Evolutionary conservation across 2,113 vertebrate species (phyloP).

Genomic region (Brienomyrus brachyistius): DNA sequence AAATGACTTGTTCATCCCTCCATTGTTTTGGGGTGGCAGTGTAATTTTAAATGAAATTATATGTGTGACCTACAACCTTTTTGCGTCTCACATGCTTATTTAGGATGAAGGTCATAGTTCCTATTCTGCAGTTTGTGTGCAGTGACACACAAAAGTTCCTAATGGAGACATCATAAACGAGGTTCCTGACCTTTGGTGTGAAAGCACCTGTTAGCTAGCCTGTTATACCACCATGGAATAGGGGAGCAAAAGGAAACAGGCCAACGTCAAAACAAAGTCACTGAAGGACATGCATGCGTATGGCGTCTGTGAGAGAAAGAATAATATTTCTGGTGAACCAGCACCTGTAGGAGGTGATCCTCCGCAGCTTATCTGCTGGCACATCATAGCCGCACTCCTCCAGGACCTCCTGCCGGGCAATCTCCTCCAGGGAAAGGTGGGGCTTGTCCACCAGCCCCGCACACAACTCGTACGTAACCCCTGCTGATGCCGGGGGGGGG

Average conservation of each 20-base stretch:
- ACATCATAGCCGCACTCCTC: conserved; percentile 87
- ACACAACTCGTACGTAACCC: conserved; percentile 84
- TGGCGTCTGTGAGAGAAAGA: not conserved
- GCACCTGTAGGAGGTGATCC: conserved; percentile 80
- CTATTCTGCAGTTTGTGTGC: too few species aligned
- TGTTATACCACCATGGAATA: not conserved
- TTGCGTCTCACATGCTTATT: too few species aligned
- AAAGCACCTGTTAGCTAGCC: too few species aligned
- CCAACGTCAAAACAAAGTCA: not conserved
- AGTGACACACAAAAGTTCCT: too few species aligned
- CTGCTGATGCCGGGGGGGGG: conserved; percentile 61
- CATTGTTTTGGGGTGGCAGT: too few species aligned
- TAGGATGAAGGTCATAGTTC: too few species aligned
- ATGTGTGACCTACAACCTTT: too few species aligned
- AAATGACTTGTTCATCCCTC: too few species aligned
- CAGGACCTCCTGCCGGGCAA: conserved; percentile 76
- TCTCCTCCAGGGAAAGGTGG: conserved; percentile 76
- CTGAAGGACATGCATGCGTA: not conserved
- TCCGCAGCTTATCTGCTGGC: conserved; percentile 58
- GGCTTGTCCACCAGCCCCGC: conserved; percentile 87
- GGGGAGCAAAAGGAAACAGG: not conserved
- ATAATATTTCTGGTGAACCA: not conserved
- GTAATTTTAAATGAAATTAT: too few species aligned
- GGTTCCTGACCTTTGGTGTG: too few species aligned
- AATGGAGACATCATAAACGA: too few species aligned